phyloP scores from a whole-genome alignment of 2,797 vertebrate species.

The Rhadinocentrus ornatus region DNA sequence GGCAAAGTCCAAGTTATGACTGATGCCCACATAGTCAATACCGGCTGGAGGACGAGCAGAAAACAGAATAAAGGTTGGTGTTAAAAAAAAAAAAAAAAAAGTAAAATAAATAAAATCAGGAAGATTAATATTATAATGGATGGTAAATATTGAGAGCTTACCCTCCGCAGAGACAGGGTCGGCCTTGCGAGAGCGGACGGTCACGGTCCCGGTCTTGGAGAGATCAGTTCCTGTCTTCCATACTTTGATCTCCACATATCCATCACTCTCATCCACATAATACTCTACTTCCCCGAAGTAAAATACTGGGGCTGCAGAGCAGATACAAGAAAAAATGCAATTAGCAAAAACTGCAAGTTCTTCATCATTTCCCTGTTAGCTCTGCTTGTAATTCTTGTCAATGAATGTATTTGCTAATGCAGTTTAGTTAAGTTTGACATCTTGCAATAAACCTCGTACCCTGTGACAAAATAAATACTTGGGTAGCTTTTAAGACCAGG shows the following conservation, averaged over 20 bases:
- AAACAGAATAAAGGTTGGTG: neutral
- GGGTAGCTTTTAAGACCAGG: neutral
- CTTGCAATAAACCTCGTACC: neutral
- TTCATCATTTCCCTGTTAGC: neutral
- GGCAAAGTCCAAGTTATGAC: constrained; percentile 91
- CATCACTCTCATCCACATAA: constrained; percentile 89
- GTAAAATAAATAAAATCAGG: no score
- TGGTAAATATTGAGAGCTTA: constrained; percentile 60
- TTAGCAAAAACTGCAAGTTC: neutral
- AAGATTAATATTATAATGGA: neutral
- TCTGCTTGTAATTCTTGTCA: neutral
- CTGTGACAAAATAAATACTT: neutral
- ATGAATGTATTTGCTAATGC: neutral
- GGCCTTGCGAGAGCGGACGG: constrained; percentile 88
- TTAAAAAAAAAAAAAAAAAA: neutral
- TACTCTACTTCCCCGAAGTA: constrained; percentile 88
- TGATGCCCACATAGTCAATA: constrained; percentile 93
- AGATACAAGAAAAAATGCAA: neutral
- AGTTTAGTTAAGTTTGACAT: constrained; percentile 12
- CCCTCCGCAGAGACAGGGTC: constrained; percentile 90
- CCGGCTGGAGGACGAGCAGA: constrained; percentile 80
- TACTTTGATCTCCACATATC: constrained; percentile 87
- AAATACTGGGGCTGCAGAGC: constrained; percentile 82
- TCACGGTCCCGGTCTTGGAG: constrained; percentile 87
- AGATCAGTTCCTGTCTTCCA: constrained; percentile 92